Conservation (phyloP, 2,113 vertebrate genomes). For the Oryzias woworae region DNA sequence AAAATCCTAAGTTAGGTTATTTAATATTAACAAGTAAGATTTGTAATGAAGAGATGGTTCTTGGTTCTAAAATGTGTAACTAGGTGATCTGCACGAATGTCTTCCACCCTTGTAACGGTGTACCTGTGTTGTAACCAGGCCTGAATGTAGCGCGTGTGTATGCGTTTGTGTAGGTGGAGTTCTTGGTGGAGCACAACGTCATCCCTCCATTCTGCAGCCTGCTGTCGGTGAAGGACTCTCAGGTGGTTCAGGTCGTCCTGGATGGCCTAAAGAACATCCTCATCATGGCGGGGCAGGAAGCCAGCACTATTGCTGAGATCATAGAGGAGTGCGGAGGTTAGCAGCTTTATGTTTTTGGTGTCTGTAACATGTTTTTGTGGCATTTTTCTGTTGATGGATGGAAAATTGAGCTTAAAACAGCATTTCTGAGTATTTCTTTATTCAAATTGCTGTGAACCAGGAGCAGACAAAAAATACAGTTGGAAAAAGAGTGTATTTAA, state of each 20-base stretch:
- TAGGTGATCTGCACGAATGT: not conserved
- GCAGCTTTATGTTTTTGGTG: not conserved
- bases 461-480: no score
- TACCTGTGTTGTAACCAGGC: conserved; percentile 58
- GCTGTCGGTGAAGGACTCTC: conserved; percentile 96
- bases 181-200: conserved; percentile 95
- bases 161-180: conserved; percentile 88
- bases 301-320: conserved; percentile 96
- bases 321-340: conserved; percentile 98
- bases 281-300: conserved; percentile 98
- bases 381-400: no score
- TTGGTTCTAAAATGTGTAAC: not conserved
- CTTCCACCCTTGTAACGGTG: conserved; percentile 41
- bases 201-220: conserved; percentile 97
- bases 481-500: no score
- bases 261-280: conserved; percentile 98
- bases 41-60: no score
- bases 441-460: no score
- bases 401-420: no score
- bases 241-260: conserved; percentile 98
- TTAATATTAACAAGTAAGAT: no score
- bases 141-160: conserved; percentile 65
- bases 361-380: not conserved
- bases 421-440: no score
- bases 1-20: no score